Base-by-base conservation (phyloP, 2,888 invertebrate species). In the Clivina fossor region DNA sequence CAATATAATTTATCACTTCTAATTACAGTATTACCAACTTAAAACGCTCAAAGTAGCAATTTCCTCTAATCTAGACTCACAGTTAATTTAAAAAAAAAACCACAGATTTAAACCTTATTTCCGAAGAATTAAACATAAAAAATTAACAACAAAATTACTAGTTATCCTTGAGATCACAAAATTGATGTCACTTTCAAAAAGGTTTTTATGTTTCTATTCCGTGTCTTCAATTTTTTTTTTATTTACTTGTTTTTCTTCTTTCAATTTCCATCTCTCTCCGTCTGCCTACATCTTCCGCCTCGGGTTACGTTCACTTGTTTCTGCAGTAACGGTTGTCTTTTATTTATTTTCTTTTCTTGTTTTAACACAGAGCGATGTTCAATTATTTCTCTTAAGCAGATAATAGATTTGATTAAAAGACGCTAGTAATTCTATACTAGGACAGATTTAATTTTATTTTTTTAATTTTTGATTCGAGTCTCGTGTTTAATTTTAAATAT, bases 151-250 rank as follows among this genome's bases (percentile, higher is more conserved):
- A 37, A 37, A 37, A 15, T 19, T 19, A 47, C 32, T 24, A 8
- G 50, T 50, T 40, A 24, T 28, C 50, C 50, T 51, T 43, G 51
- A 24, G 16, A 40, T 33, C 40, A 30, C n/a, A 20, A 51, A 43
- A 51, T 43, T 35, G 43, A 51, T 51, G 43, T 51, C 35, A 43
- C 51, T 51, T 51, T 43, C 51, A 51, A 51, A 43, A 33, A 43
- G 51, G 51, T 51, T 51, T 51, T 51, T 43, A 35, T 51, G 51
- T 51, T 51, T 51, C 33, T 51, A 35, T 51, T 43, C 51, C 51
- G 24, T 18, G 30, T 24, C 38, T 44, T 44, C 30, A 8, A 3
- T 46, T 32, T 46, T 46, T 33, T n/a, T 2, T 28, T 9, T 15
- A 8, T 13, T 15, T 13, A 15, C 8, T 15, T 37, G 16, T 24